A percentile compares a stretch with the other conserved stretches of the same genome.
These are phyloP conservation scores for Cataglyphis albicans DNA, from an alignment of 2,888 invertebrate species.

Conservation along the genomic window DNA sequence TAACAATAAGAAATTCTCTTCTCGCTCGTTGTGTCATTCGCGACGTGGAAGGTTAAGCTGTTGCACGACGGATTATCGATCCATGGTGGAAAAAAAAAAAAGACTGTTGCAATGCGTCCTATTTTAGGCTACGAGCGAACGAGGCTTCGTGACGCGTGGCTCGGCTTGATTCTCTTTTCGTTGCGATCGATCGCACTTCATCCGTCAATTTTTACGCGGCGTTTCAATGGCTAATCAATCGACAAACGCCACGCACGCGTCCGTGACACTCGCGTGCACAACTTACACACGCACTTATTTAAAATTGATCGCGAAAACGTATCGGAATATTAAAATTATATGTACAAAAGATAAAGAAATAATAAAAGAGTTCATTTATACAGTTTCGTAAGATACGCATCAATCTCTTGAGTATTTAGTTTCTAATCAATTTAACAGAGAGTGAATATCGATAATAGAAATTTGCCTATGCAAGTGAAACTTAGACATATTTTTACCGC, in stretches of 20 bases:
- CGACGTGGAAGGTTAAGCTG: constrained; percentile 57
- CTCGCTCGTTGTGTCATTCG: constrained; percentile 39
- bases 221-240: constrained; percentile 59
- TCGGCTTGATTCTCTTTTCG: constrained; percentile 57
- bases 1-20: constrained; percentile 40
- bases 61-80: constrained; percentile 71
- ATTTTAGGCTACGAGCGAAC: constrained; percentile 66
- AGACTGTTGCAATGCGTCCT: constrained; percentile 63
- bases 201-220: constrained; percentile 53
- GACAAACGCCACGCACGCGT: constrained; percentile 34
- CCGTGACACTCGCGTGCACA: background rate
- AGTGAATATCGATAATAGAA: background rate
- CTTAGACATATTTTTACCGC: background rate
- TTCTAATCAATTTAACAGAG: background rate
- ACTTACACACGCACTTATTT: background rate
- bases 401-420: background rate
- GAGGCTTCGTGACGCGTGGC: constrained; percentile 55
- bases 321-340: background rate
- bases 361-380: background rate
- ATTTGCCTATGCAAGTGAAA: background rate
- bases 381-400: background rate
- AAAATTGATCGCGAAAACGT: constrained; percentile 14
- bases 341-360: background rate
- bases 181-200: constrained; percentile 37
- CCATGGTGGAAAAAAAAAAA: constrained; percentile 62